A percentile compares a stretch with the other conserved stretches of the same genome.
These are phyloP conservation scores for Drosophila albomicans DNA, from an alignment of 1,140 invertebrate species.

Conservation along the genomic window DNA sequence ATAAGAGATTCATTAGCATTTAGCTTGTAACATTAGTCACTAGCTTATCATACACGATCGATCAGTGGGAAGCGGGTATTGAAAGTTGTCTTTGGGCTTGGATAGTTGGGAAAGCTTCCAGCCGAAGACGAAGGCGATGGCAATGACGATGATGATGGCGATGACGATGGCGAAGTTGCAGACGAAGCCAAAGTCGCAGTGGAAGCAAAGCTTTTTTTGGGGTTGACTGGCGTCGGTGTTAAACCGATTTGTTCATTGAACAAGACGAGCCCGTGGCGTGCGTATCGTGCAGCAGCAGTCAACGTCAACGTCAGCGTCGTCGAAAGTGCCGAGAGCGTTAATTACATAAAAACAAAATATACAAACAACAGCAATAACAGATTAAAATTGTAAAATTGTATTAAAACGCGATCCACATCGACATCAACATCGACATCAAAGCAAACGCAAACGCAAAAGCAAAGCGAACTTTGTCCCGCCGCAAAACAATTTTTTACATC, in stretches of 20 bases:
- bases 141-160: too few relatives aligned
- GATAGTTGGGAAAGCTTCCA: slow-evolving; percentile 48
- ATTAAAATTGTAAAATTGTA: background rate
- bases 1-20: too few relatives aligned
- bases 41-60: too few relatives aligned
- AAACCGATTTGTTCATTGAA: slow-evolving; percentile 75
- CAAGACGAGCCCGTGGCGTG: slow-evolving; percentile 76
- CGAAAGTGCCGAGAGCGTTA: slow-evolving; percentile 27
- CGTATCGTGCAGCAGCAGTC: slow-evolving; percentile 58
- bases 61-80: background rate
- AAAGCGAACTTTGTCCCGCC: slow-evolving; percentile 18
- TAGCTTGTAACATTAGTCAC: too few relatives aligned
- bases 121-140: too few relatives aligned
- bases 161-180: background rate
- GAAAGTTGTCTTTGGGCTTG: slow-evolving; percentile 38
- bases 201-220: slow-evolving; percentile 27
- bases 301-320: slow-evolving; percentile 29
- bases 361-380: slow-evolving; percentile 23
- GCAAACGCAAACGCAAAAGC: background rate
- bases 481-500: slow-evolving; percentile 1
- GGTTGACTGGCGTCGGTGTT: slow-evolving; percentile 35
- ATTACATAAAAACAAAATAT: slow-evolving; percentile 40
- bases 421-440: slow-evolving; percentile 4
- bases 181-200: slow-evolving; percentile 2
- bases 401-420: slow-evolving; percentile 1